phyloP scores from a whole-genome alignment of 2,888 invertebrate species.

The Selenia dentaria region DNA sequence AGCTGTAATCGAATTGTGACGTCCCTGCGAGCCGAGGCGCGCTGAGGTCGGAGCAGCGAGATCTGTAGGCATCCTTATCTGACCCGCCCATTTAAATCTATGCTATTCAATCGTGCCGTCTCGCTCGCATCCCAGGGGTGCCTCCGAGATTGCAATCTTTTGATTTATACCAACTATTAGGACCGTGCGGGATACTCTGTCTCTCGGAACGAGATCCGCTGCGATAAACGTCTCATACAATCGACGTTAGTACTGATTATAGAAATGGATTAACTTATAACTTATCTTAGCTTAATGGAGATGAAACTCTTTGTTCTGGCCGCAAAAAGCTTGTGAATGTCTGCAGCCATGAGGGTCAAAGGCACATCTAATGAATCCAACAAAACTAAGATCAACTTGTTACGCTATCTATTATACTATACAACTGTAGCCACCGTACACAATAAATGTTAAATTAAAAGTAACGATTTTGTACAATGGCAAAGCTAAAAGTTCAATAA shows the following conservation, averaged over 20 bases:
- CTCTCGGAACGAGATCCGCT: constrained; percentile 66
- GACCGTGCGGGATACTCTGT: constrained; percentile 79
- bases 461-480: too few relatives aligned
- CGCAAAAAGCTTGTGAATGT: constrained; percentile 8
- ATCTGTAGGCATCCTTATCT: constrained; percentile 82
- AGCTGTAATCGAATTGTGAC: constrained; percentile 85
- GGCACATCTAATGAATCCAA: not conserved
- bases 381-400: constrained; percentile 9
- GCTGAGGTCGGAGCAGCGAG: constrained; percentile 63
- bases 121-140: constrained; percentile 83
- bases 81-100: constrained; percentile 83
- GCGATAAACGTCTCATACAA: constrained; percentile 74
- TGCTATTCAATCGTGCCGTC: constrained; percentile 84
- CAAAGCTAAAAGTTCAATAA: too few relatives aligned
- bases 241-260: constrained; percentile 77
- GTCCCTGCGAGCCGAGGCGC: constrained; percentile 70
- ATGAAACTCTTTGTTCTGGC: constrained; percentile 32
- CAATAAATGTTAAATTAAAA: too few relatives aligned
- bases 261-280: constrained; percentile 70
- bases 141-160: constrained; percentile 84
- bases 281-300: constrained; percentile 36
- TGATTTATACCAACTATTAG: constrained; percentile 85
- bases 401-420: too few relatives aligned
- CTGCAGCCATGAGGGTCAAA: not conserved
- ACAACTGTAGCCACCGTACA: too few relatives aligned